Percentiles rank a stretch among this genome's conserved stretches.
Evolutionary conservation across 92 coral and sea anemone species (phyloP).

Genomic region (Blastomussa wellsi): DNA sequence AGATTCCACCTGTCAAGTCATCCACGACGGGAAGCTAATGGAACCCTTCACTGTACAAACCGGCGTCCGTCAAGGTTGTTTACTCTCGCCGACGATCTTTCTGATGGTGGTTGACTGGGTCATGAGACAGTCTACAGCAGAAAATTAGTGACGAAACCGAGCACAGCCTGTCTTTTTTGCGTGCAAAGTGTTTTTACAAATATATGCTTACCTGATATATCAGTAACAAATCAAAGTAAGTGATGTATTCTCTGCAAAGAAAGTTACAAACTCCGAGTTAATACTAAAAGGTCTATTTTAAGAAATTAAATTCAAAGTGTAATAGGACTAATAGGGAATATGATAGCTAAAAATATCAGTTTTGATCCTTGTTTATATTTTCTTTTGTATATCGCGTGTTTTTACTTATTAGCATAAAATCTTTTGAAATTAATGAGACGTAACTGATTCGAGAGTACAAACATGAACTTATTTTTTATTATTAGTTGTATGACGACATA

Average conservation of each 20-base stretch:
- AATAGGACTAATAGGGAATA: background rate
- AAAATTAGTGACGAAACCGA: too few species aligned
- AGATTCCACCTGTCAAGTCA: too few species aligned
- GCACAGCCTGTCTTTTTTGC: too few species aligned
- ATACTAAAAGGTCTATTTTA: background rate
- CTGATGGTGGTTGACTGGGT: too few species aligned
- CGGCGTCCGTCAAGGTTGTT: too few species aligned
- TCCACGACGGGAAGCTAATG: too few species aligned
- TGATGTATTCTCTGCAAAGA: background rate
- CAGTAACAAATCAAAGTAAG: too few species aligned
- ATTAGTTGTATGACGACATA: background rate
- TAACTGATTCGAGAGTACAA: background rate
- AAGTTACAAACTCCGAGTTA: background rate
- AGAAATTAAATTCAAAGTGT: background rate
- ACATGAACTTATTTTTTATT: slow-evolving; percentile 13
- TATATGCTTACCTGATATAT: too few species aligned
- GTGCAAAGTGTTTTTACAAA: too few species aligned
- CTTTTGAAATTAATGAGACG: background rate
- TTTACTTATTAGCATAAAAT: background rate
- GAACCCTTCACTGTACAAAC: too few species aligned
- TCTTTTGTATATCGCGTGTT: background rate
- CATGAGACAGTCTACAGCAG: too few species aligned
- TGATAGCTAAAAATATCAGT: background rate
- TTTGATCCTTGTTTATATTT: background rate
- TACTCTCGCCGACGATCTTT: too few species aligned